Evolutionary conservation across 1,140 invertebrate genomes (phyloP), one percentile per base, ranked within the genome.

Genomic region (Akabosia matsudoensis): DNA sequence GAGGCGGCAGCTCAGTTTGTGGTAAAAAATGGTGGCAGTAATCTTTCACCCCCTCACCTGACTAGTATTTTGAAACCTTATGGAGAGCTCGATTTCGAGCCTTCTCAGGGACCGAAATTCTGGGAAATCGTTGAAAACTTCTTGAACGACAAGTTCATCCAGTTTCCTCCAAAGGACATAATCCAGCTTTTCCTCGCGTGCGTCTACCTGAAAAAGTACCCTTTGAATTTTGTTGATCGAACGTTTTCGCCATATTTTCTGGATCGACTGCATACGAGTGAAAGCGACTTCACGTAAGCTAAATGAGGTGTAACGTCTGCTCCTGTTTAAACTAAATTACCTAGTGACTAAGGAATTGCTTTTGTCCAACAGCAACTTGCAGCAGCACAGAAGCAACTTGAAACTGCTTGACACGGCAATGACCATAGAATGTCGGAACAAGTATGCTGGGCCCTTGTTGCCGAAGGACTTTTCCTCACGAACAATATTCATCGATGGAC

Each of bases 161-260:
- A 89, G 79, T 88, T 92, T 45, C 84, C 84, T 64, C 82, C 87
- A n/a, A 86, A 87, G 76, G 87, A 90, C 79, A 81, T 88, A 3
- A 80, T 90, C 28, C 88, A 90, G 76, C 86, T 92, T 70, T 82
- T 92, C 34, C 83, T 92, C 10, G 87, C 89, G 3, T 91, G 89
- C 82, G 85, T 90, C 52, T 92, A 91, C 84, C 81, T 91, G 18
- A 84, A 88, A 73, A 88, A 88, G 80, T 88, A 88, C 84, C 91
- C 91, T 10, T 54, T 90, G 0, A 89, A 90, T 80, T 89, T 91
- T 82, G 83, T 88, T 0, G 85, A 87, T 13, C 88, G 86, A 79
- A 85, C 92, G 54, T 90, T 91, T 76, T 89, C 87, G 76, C 84
- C 87, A 10, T 86, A 89, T 74, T 91, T 92, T 81, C 82, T 91